phyloP scores from a whole-genome alignment of 2,113 vertebrate genomes.

The Salvelinus fontinalis region DNA sequence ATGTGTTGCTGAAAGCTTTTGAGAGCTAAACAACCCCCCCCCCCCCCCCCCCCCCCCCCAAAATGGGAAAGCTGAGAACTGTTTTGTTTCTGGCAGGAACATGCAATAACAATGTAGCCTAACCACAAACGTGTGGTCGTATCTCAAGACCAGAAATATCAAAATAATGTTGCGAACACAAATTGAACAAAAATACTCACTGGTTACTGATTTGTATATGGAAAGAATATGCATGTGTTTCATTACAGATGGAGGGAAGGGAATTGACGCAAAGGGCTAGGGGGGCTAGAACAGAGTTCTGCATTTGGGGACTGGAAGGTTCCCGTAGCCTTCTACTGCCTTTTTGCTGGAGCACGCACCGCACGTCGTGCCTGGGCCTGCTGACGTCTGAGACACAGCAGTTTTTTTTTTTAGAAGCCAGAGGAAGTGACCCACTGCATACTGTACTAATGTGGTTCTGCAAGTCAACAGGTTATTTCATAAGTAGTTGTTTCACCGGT shows the following conservation, averaged over 20 bases:
- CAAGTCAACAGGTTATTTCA: background rate
- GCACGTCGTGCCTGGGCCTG: background rate
- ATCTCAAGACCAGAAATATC: background rate
- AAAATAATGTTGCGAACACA: background rate
- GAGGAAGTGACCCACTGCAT: background rate
- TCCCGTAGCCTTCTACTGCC: background rate
- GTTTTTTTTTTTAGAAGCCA: background rate
- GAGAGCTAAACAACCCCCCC: background rate
- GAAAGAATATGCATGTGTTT: background rate
- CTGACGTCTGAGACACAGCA: background rate
- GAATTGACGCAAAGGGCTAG: background rate
- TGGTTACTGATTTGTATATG: conserved; percentile 10
- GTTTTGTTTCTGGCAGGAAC: background rate
- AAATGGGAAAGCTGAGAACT: background rate
- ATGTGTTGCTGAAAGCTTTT: background rate
- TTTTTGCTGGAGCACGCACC: background rate
- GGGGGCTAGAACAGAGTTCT: background rate
- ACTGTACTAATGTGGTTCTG: background rate
- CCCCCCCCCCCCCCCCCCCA: too few species aligned
- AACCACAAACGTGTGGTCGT: background rate
- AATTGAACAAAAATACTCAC: background rate
- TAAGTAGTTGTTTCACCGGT: background rate
- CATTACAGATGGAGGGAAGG: background rate
- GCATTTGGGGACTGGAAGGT: background rate
- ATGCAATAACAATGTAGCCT: background rate